These are phyloP conservation scores for Nettapus auritus DNA, from an alignment of 2,113 vertebrate species.

Conservation along the genomic window DNA sequence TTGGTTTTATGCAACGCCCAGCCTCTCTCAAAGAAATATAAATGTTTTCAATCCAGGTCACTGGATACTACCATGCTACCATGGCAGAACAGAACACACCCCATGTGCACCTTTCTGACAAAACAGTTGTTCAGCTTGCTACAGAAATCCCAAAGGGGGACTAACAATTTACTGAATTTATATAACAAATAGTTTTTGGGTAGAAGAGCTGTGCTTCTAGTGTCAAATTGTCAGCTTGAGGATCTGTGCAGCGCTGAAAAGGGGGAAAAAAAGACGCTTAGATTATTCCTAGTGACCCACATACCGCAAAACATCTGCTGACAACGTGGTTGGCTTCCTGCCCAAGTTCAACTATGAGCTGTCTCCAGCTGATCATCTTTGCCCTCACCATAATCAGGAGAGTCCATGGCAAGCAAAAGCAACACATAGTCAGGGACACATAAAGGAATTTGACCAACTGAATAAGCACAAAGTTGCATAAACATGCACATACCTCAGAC, in stretches of 20 bases:
- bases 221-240: constrained; percentile 63
- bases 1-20: background rate
- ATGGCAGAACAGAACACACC: background rate
- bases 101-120: constrained; percentile 48
- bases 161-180: constrained; percentile 45
- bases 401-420: constrained; percentile 40
- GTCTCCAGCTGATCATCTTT: constrained; percentile 69
- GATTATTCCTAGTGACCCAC: constrained; percentile 69
- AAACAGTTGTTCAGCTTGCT: constrained; percentile 60
- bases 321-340: constrained; percentile 69
- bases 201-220: constrained; percentile 4
- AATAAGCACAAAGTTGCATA: background rate
- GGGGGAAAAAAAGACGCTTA: background rate
- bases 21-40: background rate
- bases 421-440: background rate
- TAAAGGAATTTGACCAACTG: constrained; percentile 22
- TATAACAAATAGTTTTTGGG: constrained; percentile 53
- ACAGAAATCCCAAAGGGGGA: constrained; percentile 49
- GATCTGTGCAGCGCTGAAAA: constrained; percentile 44
- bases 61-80: background rate
- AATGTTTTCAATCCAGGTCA: constrained; percentile 35
- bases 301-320: constrained; percentile 72
- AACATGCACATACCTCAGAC: background rate
- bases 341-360: constrained; percentile 63
- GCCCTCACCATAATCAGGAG: constrained; percentile 20